These are phyloP conservation scores for Cassiopea xamachana DNA, from an alignment of 30 jellyfish, hydroid and myxozoan genomes.

Conservation along the genomic window DNA sequence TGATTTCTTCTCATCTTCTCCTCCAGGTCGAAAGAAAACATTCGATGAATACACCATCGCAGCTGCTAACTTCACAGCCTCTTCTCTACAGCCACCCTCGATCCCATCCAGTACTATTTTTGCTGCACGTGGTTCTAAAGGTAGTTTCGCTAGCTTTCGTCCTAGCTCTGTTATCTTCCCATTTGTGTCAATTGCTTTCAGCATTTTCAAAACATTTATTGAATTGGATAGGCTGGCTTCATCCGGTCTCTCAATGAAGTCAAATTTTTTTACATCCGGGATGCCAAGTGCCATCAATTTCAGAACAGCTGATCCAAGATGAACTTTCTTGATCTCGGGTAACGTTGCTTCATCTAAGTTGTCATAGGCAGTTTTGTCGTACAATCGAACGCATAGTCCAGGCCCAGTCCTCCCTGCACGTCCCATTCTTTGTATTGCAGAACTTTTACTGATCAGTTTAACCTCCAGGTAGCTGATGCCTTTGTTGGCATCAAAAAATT, in stretches of 20 bases:
- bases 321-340: conserved; percentile 75
- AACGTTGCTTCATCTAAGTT: conserved; percentile 26
- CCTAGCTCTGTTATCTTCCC: conserved; percentile 55
- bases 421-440: conserved; percentile 86
- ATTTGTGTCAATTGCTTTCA: conserved; percentile 55
- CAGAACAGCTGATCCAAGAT: conserved; percentile 70
- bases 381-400: conserved; percentile 71
- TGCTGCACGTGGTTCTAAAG: conserved; percentile 72
- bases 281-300: conserved; percentile 64
- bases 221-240: conserved; percentile 29
- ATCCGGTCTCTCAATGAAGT: conserved; percentile 74
- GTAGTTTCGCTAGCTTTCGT: conserved; percentile 51
- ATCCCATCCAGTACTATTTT: conserved; percentile 54
- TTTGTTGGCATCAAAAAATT: conserved; percentile 62
- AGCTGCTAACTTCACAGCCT: conserved; percentile 62
- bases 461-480: conserved; percentile 60
- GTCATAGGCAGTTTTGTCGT: conserved; percentile 57
- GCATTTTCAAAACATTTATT: conserved; percentile 24
- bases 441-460: conserved; percentile 67
- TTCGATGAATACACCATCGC: conserved; percentile 57
- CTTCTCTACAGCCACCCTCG: conserved; percentile 49
- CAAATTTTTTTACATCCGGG: conserved; percentile 52
- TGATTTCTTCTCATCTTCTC: conserved; percentile 59
- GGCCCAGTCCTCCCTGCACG: conserved; percentile 85
- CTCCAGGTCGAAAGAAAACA: conserved; percentile 70